Conservation (phyloP, 1,140 invertebrate genomes). For the Ganaspis sp. region DNA sequence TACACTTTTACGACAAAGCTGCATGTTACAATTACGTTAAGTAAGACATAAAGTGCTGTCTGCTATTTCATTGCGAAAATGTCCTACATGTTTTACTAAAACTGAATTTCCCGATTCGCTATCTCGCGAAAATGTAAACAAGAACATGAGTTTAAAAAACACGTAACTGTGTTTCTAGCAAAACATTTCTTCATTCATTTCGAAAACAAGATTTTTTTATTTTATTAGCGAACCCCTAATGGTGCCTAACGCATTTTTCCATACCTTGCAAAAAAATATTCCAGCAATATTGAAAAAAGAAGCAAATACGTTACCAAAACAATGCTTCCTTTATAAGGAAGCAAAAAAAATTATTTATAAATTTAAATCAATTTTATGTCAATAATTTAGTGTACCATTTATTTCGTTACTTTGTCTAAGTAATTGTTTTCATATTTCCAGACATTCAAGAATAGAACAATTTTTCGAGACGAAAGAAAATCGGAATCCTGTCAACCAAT, state of each 20-base stretch:
- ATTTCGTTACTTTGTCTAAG: too few species aligned
- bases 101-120: slow-evolving; percentile 41
- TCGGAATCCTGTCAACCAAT: neutral
- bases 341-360: neutral
- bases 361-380: neutral
- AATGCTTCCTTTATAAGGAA: too few species aligned
- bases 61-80: neutral
- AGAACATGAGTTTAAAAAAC: slow-evolving; percentile 1
- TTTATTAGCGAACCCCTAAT: too few species aligned
- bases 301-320: too few species aligned
- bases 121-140: slow-evolving; percentile 28
- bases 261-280: too few species aligned
- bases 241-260: too few species aligned
- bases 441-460: neutral
- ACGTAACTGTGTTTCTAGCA: too few species aligned
- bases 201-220: too few species aligned
- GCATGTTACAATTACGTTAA: slow-evolving; percentile 47
- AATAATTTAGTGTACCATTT: too few species aligned
- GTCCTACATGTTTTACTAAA: neutral
- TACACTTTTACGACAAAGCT: slow-evolving; percentile 32
- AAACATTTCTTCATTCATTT: too few species aligned
- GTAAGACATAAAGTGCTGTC: slow-evolving; percentile 47
- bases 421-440: neutral
- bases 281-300: neutral
- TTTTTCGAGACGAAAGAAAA: neutral